A percentile compares a stretch with the other conserved stretches of the same genome.
Evolutionary conservation across 2,113 vertebrate genomes (phyloP).

Genomic region (Petroica traversi): DNA sequence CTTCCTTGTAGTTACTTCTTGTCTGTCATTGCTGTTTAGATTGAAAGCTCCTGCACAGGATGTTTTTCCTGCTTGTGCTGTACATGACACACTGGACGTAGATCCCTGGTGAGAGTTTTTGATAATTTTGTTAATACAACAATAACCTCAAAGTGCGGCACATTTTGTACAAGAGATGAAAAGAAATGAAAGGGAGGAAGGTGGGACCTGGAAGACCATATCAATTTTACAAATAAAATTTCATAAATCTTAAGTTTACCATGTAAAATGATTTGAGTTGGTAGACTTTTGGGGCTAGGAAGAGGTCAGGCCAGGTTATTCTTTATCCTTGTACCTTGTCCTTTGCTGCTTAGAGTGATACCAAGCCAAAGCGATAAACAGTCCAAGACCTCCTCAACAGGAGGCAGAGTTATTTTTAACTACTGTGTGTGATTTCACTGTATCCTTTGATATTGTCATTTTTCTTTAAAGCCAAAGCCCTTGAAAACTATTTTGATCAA

Average conservation of each 20-base stretch:
- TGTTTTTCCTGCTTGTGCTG: not conserved
- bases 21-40: not conserved
- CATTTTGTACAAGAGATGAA: not conserved
- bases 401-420: not conserved
- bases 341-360: not conserved
- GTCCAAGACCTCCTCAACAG: not conserved
- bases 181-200: not conserved
- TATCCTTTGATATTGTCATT: not conserved
- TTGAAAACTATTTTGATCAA: slow-evolving; percentile 54
- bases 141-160: fast-evolving
- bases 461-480: not conserved
- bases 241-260: not conserved
- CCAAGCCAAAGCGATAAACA: not conserved
- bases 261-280: not conserved
- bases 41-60: not conserved
- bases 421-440: not conserved
- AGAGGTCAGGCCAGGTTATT: not conserved
- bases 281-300: not conserved
- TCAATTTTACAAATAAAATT: not conserved
- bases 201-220: not conserved
- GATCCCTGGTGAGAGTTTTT: not conserved
- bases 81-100: fast-evolving
- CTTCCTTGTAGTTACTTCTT: not conserved
- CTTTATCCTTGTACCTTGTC: not conserved
- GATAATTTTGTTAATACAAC: not conserved